Evolutionary conservation across 2,113 vertebrate species (phyloP).

Genomic region (Archocentrus centrarchus): DNA sequence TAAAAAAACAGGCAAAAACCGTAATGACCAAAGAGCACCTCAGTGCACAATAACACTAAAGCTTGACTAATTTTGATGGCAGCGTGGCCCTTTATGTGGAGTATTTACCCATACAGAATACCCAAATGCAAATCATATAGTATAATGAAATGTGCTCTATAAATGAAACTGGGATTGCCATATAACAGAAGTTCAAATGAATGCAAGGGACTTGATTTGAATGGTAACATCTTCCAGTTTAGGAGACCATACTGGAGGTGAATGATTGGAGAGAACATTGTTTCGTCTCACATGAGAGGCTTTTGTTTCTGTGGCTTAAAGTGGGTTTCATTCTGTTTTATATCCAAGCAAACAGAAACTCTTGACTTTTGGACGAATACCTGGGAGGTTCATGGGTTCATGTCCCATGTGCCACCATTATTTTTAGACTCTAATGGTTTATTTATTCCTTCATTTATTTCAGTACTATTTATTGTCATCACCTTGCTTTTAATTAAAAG

Average conservation of each 20-base stretch:
- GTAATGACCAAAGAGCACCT: fast-evolving
- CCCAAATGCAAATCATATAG: too few relatives aligned
- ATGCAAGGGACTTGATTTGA: too few relatives aligned
- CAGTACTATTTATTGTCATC: fast-evolving
- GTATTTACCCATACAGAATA: neutral
- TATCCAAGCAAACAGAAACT: neutral
- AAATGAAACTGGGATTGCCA: fast-evolving
- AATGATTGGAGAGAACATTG: neutral
- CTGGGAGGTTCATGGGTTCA: fast-evolving
- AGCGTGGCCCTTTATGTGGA: neutral
- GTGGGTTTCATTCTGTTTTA: neutral
- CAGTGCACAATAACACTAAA: neutral
- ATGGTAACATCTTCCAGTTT: neutral
- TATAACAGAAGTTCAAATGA: neutral
- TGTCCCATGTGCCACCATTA: neutral
- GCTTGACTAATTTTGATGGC: neutral
- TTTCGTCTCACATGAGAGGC: neutral
- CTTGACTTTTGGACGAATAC: neutral
- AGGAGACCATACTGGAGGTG: neutral
- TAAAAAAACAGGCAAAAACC: neutral
- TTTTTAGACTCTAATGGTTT: neutral
- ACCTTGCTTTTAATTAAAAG: neutral
- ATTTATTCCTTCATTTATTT: too few relatives aligned
- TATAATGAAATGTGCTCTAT: too few relatives aligned
- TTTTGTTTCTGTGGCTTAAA: neutral